A percentile compares a stretch with the other conserved stretches of the same genome.
These are phyloP conservation scores for Scortum barcoo DNA, from an alignment of 2,113 vertebrate species.

Conservation along the genomic window DNA sequence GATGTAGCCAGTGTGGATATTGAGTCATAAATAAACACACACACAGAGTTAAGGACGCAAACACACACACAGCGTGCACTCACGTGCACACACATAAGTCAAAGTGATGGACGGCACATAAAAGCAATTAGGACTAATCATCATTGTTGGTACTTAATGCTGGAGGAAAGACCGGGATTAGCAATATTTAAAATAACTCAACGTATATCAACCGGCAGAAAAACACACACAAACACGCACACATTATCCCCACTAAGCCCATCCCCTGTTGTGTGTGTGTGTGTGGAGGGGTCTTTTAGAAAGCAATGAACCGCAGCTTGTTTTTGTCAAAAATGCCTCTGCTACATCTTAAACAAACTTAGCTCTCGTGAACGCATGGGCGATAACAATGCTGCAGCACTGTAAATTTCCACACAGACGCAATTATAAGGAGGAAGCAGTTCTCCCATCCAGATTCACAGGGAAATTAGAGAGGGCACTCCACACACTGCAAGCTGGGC, in stretches of 20 bases:
- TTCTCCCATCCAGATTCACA: slow-evolving; percentile 56
- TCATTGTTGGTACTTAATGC: slow-evolving; percentile 72
- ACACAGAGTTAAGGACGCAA: slow-evolving; percentile 23
- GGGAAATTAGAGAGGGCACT: slow-evolving; percentile 61
- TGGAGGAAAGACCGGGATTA: slow-evolving; percentile 61
- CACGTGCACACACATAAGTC: slow-evolving; percentile 64
- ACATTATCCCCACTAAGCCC: slow-evolving; percentile 57
- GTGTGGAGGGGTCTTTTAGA: slow-evolving; percentile 64
- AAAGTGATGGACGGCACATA: slow-evolving; percentile 68
- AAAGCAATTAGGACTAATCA: slow-evolving; percentile 79
- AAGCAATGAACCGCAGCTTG: slow-evolving; percentile 66
- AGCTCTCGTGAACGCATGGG: slow-evolving; percentile 60
- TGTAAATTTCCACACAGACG: slow-evolving; percentile 67
- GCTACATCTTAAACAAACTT: slow-evolving; percentile 72
- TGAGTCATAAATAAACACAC: slow-evolving; percentile 80
- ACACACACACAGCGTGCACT: slow-evolving; percentile 24
- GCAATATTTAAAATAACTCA: slow-evolving; percentile 73
- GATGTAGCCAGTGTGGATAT: slow-evolving; percentile 78
- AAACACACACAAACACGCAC: slow-evolving; percentile 41
- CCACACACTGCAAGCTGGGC: slow-evolving; percentile 61
- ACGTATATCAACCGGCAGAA: slow-evolving; percentile 56
- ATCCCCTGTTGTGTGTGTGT: slow-evolving; percentile 43
- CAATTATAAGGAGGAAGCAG: slow-evolving; percentile 61
- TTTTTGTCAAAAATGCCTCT: slow-evolving; percentile 66
- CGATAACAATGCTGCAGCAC: slow-evolving; percentile 62